These are phyloP conservation scores for Zootoca vivipara DNA, from an alignment of 2,113 vertebrate species.

Conservation along the genomic window DNA sequence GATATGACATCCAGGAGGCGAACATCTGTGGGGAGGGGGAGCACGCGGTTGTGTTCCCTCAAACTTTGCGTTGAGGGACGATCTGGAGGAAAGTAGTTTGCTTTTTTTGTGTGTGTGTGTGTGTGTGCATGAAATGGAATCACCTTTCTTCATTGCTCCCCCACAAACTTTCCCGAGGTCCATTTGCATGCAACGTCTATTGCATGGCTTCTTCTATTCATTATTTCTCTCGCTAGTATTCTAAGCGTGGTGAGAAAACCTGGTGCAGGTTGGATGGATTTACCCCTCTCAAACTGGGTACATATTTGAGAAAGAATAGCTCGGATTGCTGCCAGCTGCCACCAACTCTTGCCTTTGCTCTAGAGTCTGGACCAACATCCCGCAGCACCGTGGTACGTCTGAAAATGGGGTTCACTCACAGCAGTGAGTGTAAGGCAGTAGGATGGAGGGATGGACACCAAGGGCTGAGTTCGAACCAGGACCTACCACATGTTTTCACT, in stretches of 20 bases:
- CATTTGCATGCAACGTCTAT: not conserved
- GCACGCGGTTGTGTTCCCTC: not conserved
- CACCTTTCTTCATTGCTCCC: not conserved
- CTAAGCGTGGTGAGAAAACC: not conserved
- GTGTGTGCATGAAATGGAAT: not conserved
- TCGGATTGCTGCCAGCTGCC: not conserved
- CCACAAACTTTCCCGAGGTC: slow-evolving; percentile 44
- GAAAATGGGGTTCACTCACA: not conserved
- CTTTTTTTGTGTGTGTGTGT: no score
- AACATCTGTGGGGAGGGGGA: not conserved
- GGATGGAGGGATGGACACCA: not conserved
- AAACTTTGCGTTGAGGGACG: not conserved
- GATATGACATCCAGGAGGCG: not conserved
- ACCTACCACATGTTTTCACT: not conserved
- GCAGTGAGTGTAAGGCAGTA: not conserved
- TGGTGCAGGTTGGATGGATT: no score
- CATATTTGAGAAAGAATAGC: not conserved
- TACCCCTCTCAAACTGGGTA: not conserved
- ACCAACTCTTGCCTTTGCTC: not conserved
- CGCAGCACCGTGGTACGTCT: not conserved
- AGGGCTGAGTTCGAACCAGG: not conserved
- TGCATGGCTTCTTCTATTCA: not conserved
- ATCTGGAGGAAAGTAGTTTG: not conserved
- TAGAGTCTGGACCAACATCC: no score
- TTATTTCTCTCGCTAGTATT: not conserved